Percentiles rank a stretch among this genome's conserved stretches.
Evolutionary conservation across 2,113 vertebrate genomes (phyloP).

Genomic region (Naja naja): DNA sequence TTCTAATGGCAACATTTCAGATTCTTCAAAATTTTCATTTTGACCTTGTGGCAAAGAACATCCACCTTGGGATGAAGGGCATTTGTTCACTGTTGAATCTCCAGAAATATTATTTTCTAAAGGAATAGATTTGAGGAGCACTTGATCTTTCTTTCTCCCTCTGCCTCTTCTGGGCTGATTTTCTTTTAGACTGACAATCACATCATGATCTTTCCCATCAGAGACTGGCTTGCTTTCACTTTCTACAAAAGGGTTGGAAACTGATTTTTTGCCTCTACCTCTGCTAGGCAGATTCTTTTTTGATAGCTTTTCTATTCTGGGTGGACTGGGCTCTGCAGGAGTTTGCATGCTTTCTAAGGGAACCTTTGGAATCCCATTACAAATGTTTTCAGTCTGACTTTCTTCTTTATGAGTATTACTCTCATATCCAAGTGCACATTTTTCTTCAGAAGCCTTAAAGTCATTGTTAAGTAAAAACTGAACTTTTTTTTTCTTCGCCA

Average conservation of each 20-base stretch:
- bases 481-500: slow-evolving; percentile 27
- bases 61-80: not conserved
- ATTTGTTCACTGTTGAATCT: not conserved
- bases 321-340: not conserved
- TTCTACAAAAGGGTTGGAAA: not conserved
- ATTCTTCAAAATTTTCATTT: not conserved
- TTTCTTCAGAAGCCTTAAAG: fast-evolving
- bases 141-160: not conserved
- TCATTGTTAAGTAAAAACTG: slow-evolving; percentile 5
- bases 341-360: not conserved
- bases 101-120: slow-evolving; percentile 19
- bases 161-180: slow-evolving; percentile 12
- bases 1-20: not conserved
- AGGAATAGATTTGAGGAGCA: not conserved
- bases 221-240: not conserved
- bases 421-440: not conserved
- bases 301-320: not conserved
- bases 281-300: fast-evolving
- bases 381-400: not conserved
- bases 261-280: fast-evolving
- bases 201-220: not conserved
- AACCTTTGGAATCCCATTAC: not conserved
- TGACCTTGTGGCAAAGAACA: fast-evolving
- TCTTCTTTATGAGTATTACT: not conserved
- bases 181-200: not conserved